phyloP scores from a whole-genome alignment of 2,888 invertebrate species.

The Ariolimax columbianus region DNA sequence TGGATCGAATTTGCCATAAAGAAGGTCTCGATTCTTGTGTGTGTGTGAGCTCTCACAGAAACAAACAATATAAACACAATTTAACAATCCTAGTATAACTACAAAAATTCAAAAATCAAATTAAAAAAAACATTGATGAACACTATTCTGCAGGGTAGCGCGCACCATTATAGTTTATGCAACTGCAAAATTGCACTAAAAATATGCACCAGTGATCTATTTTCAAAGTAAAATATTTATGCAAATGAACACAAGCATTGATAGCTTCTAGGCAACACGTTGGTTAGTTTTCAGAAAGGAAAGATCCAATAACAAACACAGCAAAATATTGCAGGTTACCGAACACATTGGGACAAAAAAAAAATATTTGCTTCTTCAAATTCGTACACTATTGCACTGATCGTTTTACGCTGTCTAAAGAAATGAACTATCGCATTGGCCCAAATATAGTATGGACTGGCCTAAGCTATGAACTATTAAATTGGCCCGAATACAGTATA shows the following conservation, averaged over 20 bases:
- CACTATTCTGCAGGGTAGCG: conserved; percentile 11
- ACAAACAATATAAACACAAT: not conserved
- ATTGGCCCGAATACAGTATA: no score
- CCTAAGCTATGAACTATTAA: no score
- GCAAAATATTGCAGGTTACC: not conserved
- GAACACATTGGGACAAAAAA: not conserved
- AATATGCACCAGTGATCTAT: conserved; percentile 32
- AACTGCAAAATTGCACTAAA: conserved; percentile 38
- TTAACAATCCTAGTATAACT: conserved; percentile 3
- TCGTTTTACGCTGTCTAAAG: not conserved
- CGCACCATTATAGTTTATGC: conserved; percentile 7
- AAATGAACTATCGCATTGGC: no score
- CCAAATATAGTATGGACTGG: no score
- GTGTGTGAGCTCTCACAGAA: not conserved
- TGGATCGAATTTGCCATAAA: no score
- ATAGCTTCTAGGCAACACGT: conserved; percentile 16
- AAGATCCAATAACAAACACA: not conserved
- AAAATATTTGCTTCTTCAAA: not conserved
- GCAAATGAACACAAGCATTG: conserved; percentile 39
- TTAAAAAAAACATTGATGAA: conserved; percentile 10
- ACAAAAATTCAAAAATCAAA: conserved; percentile 3
- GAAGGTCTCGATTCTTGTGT: no score
- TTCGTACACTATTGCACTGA: conserved; percentile 1
- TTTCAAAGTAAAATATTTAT: conserved; percentile 7
- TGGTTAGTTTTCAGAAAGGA: not conserved